A percentile compares a stretch with the other conserved stretches of the same genome.
Evolutionary conservation across 2,888 invertebrate species (phyloP).

Genomic region (Habrosyne pyritoides): DNA sequence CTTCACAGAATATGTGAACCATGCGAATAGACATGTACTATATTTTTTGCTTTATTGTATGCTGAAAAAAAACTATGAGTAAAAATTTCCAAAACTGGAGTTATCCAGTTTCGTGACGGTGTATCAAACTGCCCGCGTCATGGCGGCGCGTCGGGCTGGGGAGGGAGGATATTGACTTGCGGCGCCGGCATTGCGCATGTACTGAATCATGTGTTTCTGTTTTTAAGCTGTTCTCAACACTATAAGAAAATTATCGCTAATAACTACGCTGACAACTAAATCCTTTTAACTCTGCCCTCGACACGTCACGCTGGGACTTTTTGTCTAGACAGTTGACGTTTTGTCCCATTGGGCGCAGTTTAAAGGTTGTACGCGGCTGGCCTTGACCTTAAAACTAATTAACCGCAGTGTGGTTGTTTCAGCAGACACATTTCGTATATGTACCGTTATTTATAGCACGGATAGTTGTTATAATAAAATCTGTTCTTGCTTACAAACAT

Average conservation of each 20-base stretch:
- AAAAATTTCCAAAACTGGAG: constrained; percentile 37
- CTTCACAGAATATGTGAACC: no score
- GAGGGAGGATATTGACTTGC: constrained; percentile 83
- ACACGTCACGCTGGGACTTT: constrained; percentile 23
- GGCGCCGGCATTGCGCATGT: constrained; percentile 76
- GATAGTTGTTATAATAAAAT: constrained; percentile 2
- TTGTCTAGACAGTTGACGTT: not conserved
- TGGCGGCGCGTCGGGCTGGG: constrained; percentile 77
- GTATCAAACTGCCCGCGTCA: constrained; percentile 62
- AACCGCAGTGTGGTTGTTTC: constrained; percentile 16
- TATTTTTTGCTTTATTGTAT: not conserved
- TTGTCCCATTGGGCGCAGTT: not conserved
- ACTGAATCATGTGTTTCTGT: constrained; percentile 78
- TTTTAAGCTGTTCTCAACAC: constrained; percentile 64
- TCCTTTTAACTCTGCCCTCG: constrained; percentile 20
- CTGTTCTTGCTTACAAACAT: not conserved
- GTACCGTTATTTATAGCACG: constrained; percentile 13
- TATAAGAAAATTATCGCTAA: constrained; percentile 50
- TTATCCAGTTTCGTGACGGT: constrained; percentile 47
- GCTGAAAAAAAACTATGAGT: not conserved
- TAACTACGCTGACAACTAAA: constrained; percentile 45
- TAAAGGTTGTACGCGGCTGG: not conserved
- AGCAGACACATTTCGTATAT: constrained; percentile 15
- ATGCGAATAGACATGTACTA: no score
- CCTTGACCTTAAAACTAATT: constrained; percentile 18